Base-by-base conservation (phyloP, 2,113 vertebrate species). In the Scomber japonicus region DNA sequence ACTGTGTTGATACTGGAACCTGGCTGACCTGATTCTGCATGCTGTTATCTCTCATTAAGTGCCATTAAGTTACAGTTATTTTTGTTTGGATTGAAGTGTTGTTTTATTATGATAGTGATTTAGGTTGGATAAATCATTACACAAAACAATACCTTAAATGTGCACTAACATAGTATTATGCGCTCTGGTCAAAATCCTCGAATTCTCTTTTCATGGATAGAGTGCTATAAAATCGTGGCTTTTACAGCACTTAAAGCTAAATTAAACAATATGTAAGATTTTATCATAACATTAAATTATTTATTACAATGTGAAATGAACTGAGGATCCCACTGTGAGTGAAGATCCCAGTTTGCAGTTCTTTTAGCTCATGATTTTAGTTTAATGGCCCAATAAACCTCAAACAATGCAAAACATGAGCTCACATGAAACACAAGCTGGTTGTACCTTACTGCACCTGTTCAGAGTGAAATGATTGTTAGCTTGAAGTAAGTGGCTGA, bases 1-100 rank as follows among this genome's bases (percentile, higher is more conserved):
- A 57, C 49, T 78, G 14, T 86, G 85, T 86, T 91, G 84, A 91
- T 83, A 68, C 56, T 90, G 85, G 76, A 86, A 63, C 80, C 68
- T 8, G 12, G 5, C 63, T 75, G 17, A 27, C 17, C 19, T 76
- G 40, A 83, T 74, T 80, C 45, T 55, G 30, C 57, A 9, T 56
- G 30, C 55, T 45, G 57, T 82, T 86, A 81, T 83, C 72, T 70
- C 15, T 78, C 83, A 85, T 92, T 88, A 87, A 79, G 40, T 74
- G 49, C 46, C 45, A 84, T 89, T 83, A 83, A 50, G 35, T 27
- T 45, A 35, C 2, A 70, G 19, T 77, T 77, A 64, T 78, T 71
- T 83, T 56, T 82, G 45, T 53, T 71, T 66, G 13, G 57, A 57
- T 54, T 5, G 24, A 53, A 48, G 49, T 62, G 16, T 40, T 49